A percentile compares a stretch with the other conserved stretches of the same genome.
phyloP scores from a whole-genome alignment of 2,113 vertebrate genomes.

The Pithys albifrons region DNA sequence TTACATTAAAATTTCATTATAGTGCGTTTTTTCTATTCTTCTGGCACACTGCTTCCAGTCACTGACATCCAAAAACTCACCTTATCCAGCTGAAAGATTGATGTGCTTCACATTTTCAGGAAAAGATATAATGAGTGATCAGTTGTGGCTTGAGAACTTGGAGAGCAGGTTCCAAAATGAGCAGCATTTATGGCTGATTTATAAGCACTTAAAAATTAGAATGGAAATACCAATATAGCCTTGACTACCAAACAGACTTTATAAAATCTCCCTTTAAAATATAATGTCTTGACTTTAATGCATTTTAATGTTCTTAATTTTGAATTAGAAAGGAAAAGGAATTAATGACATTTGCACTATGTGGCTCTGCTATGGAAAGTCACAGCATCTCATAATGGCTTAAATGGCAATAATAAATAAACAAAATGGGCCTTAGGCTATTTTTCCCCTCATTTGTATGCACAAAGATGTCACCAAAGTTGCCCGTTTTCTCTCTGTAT shows the following conservation, averaged over 20 bases:
- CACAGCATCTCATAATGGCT: constrained; percentile 11
- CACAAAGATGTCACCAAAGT: not conserved
- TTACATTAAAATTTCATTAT: constrained; percentile 36
- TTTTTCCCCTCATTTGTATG: constrained; percentile 17
- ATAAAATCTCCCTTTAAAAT: constrained; percentile 37
- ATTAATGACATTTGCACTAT: constrained; percentile 28
- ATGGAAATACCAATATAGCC: constrained; percentile 5
- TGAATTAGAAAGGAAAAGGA: constrained; percentile 33
- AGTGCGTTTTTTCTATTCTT: not conserved
- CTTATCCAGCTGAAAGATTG: constrained; percentile 3
- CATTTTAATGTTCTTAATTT: constrained; percentile 64
- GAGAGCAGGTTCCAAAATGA: not conserved
- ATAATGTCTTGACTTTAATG: constrained; percentile 52
- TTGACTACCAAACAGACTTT: constrained; percentile 32
- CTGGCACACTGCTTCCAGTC: not conserved
- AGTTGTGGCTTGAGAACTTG: constrained; percentile 2
- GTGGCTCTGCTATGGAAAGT: constrained; percentile 11
- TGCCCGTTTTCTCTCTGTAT: not conserved
- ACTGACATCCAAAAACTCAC: not conserved
- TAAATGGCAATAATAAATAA: constrained; percentile 40
- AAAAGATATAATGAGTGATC: not conserved
- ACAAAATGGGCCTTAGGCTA: not conserved
- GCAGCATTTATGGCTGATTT: constrained; percentile 39
- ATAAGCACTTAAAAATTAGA: constrained; percentile 40
- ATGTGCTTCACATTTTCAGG: constrained; percentile 38